Evolutionary conservation across 1,140 invertebrate genomes (phyloP).

Genomic region (Aleiodes sp.): DNA sequence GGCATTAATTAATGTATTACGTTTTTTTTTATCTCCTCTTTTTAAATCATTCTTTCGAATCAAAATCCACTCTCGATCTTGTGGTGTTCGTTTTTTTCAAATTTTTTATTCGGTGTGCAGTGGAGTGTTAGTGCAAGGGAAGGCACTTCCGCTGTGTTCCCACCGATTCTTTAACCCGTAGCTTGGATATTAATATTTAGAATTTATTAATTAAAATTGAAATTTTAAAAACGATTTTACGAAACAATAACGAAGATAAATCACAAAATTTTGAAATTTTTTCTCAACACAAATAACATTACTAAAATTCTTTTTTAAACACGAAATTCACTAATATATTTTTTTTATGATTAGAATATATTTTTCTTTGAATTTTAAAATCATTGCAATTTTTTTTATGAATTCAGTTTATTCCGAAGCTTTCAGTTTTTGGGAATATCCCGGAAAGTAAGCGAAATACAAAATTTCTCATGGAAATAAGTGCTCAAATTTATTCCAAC

Average conservation of each 20-base stretch:
- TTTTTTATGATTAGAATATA: background rate
- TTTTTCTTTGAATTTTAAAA: background rate
- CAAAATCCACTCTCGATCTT: background rate
- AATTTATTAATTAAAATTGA: background rate
- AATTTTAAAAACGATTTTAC: background rate
- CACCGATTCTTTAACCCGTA: constrained; percentile 35
- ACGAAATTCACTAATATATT: too few species aligned
- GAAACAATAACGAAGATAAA: constrained; percentile 4
- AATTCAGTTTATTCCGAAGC: too few species aligned
- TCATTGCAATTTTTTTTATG: background rate
- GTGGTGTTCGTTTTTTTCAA: constrained; percentile 25
- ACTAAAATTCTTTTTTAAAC: too few species aligned
- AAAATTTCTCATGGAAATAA: too few species aligned
- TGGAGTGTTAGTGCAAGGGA: constrained; percentile 64
- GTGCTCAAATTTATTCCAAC: too few species aligned
- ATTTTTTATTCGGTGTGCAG: constrained; percentile 52
- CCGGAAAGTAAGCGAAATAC: too few species aligned
- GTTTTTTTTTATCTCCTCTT: constrained; percentile 15
- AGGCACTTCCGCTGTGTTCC: constrained; percentile 63
- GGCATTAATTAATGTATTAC: constrained; percentile 8
- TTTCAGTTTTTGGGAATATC: too few species aligned
- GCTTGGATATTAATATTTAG: constrained; percentile 27
- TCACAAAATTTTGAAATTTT: background rate
- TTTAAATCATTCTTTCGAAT: constrained; percentile 16
- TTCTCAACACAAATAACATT: too few species aligned